phyloP scores from a whole-genome alignment of 1,140 invertebrate genomes.

The Diuraphis noxia region DNA sequence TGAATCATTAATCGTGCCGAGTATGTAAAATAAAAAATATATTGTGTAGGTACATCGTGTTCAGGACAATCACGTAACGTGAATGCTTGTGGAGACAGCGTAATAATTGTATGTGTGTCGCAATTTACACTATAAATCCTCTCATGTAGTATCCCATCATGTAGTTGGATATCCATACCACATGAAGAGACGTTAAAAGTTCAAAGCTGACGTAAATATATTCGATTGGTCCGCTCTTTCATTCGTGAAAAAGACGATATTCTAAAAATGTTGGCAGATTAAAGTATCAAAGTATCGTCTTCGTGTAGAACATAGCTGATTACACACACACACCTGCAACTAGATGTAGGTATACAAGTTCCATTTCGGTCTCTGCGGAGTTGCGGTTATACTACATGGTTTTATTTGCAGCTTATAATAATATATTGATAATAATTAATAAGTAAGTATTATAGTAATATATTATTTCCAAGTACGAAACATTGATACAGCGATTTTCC shows the following conservation, averaged over 20 bases:
- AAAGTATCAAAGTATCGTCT: neutral
- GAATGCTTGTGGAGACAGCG: neutral
- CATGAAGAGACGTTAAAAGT: too few species aligned
- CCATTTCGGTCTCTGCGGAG: neutral
- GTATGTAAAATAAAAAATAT: neutral
- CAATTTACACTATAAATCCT: neutral
- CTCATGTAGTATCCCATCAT: neutral
- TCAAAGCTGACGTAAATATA: neutral
- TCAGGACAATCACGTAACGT: neutral
- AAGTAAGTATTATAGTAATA: neutral
- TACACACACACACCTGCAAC: too few species aligned
- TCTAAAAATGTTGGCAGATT: neutral
- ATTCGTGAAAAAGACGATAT: neutral
- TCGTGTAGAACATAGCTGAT: neutral
- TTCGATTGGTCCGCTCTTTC: neutral
- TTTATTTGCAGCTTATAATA: too few species aligned
- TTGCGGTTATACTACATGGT: neutral
- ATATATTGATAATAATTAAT: neutral
- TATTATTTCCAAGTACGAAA: neutral
- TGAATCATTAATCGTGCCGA: neutral
- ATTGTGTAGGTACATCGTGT: neutral
- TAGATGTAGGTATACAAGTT: neutral
- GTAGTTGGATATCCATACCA: too few species aligned
- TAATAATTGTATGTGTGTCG: neutral
- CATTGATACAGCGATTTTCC: neutral